phyloP scores from a whole-genome alignment of 2,888 invertebrate species.

The Melieria picta region DNA sequence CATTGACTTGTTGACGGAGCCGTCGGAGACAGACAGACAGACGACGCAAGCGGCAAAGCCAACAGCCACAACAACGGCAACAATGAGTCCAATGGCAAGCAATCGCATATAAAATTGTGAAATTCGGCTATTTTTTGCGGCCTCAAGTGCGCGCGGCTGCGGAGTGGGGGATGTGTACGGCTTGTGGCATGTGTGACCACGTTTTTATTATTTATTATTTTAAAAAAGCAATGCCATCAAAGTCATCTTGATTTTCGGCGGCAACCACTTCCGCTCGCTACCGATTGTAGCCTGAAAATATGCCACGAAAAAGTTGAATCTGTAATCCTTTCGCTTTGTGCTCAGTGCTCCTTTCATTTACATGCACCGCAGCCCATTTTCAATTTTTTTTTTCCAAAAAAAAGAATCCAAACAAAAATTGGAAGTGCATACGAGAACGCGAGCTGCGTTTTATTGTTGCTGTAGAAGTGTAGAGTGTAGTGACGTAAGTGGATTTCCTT shows the following conservation, averaged over 20 bases:
- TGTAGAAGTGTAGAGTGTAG: not conserved
- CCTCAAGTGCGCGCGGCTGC: too few species aligned
- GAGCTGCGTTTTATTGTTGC: too few species aligned
- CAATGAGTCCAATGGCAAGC: not conserved
- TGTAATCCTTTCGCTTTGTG: slow-evolving; percentile 25
- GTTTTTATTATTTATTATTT: too few species aligned
- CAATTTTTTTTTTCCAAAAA: not conserved
- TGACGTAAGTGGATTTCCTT: slow-evolving; percentile 33
- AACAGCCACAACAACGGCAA: not conserved
- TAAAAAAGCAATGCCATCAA: slow-evolving; percentile 27
- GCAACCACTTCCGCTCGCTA: not conserved
- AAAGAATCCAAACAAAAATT: too few species aligned
- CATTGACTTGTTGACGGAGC: slow-evolving; percentile 19
- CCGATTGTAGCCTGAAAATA: slow-evolving; percentile 11
- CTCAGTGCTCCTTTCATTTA: not conserved
- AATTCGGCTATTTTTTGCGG: too few species aligned
- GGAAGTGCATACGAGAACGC: too few species aligned
- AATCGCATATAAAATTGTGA: too few species aligned
- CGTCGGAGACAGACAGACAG: not conserved
- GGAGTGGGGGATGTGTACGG: too few species aligned
- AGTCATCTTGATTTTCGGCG: slow-evolving; percentile 17
- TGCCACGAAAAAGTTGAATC: slow-evolving; percentile 12
- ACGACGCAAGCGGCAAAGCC: not conserved
- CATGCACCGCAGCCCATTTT: not conserved
- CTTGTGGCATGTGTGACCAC: too few species aligned